Evolutionary conservation across 2,113 vertebrate genomes (phyloP).

Genomic region (Podocnemis expansa): DNA sequence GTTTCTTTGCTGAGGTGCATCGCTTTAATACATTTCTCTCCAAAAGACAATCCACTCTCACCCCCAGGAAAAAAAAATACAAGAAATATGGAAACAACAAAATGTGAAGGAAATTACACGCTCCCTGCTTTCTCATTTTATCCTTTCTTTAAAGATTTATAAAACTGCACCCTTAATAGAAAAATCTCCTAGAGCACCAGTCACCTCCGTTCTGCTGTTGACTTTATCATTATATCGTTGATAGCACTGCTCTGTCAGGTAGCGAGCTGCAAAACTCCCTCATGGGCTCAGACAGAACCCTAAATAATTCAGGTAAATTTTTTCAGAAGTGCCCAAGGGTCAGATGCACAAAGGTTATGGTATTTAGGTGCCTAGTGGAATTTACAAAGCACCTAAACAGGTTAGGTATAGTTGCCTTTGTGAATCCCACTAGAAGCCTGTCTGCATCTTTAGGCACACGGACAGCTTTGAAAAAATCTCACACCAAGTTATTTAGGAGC

Average conservation of each 20-base stretch:
- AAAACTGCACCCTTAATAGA: background rate
- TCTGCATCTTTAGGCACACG: background rate
- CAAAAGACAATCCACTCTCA: background rate
- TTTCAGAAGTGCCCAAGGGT: fast-evolving
- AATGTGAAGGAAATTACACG: fast-evolving
- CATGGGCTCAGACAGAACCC: background rate
- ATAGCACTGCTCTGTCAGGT: no score
- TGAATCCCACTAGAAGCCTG: background rate
- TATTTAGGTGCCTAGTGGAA: background rate
- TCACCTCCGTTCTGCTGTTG: background rate
- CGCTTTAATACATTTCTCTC: background rate
- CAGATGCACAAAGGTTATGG: background rate
- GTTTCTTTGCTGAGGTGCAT: background rate
- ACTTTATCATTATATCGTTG: background rate
- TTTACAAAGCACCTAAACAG: background rate
- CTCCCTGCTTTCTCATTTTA: background rate
- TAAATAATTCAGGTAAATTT: background rate
- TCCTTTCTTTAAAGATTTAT: background rate
- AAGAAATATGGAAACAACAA: fast-evolving
- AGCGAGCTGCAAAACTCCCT: background rate
- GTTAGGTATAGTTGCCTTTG: background rate
- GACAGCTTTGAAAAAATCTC: background rate
- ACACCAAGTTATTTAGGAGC: background rate
- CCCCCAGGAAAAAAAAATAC: background rate
- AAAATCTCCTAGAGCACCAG: background rate